Percentiles rank a stretch among this genome's conserved stretches.
phyloP scores from a whole-genome alignment of 1,140 invertebrate genomes.

The Adelges cooleyi region DNA sequence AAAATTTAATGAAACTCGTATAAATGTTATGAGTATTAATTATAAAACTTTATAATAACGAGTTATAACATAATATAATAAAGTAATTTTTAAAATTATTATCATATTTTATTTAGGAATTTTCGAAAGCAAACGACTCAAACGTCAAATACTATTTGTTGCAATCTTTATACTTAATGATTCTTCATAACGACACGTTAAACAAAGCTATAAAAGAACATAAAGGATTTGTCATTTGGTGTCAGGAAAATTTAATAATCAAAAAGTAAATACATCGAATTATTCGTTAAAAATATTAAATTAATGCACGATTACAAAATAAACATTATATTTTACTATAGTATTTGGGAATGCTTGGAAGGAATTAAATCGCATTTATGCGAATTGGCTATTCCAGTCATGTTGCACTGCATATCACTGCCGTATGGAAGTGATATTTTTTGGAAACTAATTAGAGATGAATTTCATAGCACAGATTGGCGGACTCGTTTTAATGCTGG shows the following conservation, averaged over 20 bases:
- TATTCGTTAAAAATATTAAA: background rate
- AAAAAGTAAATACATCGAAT: constrained; percentile 58
- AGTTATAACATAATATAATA: too few relatives aligned
- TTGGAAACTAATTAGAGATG: constrained; percentile 84
- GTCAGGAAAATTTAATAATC: constrained; percentile 89
- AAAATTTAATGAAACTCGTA: too few relatives aligned
- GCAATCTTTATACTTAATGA: constrained; percentile 80
- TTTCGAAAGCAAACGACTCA: constrained; percentile 70
- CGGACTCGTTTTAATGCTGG: constrained; percentile 78
- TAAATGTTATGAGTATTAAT: too few relatives aligned
- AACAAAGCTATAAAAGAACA: constrained; percentile 78
- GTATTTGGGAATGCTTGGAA: constrained; percentile 86
- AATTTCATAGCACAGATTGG: constrained; percentile 86
- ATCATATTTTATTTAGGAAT: constrained; percentile 47
- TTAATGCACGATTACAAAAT: background rate
- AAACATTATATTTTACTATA: constrained; percentile 39
- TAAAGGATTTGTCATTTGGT: constrained; percentile 92
- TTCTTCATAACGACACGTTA: constrained; percentile 86
- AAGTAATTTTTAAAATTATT: too few relatives aligned
- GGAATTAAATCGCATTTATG: constrained; percentile 87
- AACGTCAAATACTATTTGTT: constrained; percentile 90
- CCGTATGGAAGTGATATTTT: constrained; percentile 86
- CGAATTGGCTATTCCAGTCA: constrained; percentile 73
- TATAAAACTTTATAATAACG: too few relatives aligned
- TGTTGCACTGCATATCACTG: constrained; percentile 89